Base-by-base conservation (phyloP, 2,113 vertebrate genomes). In the Otus sunia region DNA sequence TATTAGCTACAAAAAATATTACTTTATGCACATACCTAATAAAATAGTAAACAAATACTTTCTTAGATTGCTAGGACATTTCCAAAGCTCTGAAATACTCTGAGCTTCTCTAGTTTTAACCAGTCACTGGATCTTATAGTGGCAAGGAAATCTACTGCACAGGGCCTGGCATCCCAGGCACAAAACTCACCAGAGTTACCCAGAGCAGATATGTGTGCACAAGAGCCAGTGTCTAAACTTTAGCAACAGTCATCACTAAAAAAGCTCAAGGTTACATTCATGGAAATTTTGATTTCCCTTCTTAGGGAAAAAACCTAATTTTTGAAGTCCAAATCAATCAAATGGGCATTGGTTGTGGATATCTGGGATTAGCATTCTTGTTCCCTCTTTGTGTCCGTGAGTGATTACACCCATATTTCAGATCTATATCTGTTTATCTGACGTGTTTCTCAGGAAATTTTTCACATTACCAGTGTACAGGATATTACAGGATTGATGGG, bases 301-400 rank as follows among this genome's bases (percentile, higher is more conserved):
- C 10, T 10, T 34, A 59, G 32, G 58, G 66, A 91, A 89, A n/a
- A 4, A 7, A 0, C 2, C 2, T 10, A 10, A 0, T 27, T 55
- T 84, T 81, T 68, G 14, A 80, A 43, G 37, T 55, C 6, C 53
- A 76, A 41, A 45, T 37, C 18, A 32, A 27, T 19, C n/a, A 50
- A 87, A 27, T 4, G 29, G 11, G 5, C 17, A 36, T 5, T 8
- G n/a, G 7, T 6, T 41, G 37, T 21, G 58, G 73, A 13, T 37
- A 34, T 20, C 22, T 64, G 59, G 45, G 55, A 47, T 21, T 45
- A 50, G 68, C 32, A 41, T 34, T 34, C 27, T 68, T 1, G 0
- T 63, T 68, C 29, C 37, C 34, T 74, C 36, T 36, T 30, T 47
- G 37, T 52, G 29, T 27, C 41, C 1, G 1, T 11, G 72, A 67